phyloP scores from a whole-genome alignment of 2,888 invertebrate species.

The Drosophila testacea region DNA sequence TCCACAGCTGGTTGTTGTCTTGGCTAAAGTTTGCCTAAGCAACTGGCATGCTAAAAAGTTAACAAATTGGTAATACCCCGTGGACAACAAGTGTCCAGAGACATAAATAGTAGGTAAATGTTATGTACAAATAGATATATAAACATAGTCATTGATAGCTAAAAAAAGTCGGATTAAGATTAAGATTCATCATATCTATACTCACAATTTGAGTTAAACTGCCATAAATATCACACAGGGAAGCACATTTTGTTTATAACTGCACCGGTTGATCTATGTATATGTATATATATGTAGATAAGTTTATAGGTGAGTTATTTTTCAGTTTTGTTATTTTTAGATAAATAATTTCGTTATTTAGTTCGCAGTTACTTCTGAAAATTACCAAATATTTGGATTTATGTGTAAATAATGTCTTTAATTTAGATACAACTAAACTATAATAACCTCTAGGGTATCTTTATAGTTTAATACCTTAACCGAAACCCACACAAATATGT shows the following conservation, averaged over 20 bases:
- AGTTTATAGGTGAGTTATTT: too few relatives aligned
- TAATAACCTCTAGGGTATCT: background rate
- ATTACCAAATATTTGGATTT: too few relatives aligned
- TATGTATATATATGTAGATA: too few relatives aligned
- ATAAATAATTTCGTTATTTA: too few relatives aligned
- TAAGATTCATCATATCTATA: too few relatives aligned
- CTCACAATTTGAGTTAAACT: too few relatives aligned
- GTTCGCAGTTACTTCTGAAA: too few relatives aligned
- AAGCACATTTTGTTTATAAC: too few relatives aligned
- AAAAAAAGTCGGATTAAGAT: background rate
- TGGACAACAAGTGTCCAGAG: background rate
- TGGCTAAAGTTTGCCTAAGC: slow-evolving; percentile 20
- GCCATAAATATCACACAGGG: too few relatives aligned
- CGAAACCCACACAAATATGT: background rate
- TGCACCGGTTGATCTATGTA: too few relatives aligned
- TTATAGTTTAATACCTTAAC: background rate
- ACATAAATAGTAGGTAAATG: too few relatives aligned
- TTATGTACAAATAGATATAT: background rate
- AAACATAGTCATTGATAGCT: background rate
- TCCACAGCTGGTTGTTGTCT: slow-evolving; percentile 49
- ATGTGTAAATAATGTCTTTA: background rate
- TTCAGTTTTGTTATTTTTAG: too few relatives aligned
- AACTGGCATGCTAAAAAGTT: background rate
- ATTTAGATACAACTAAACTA: background rate
- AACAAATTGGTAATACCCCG: background rate